These are phyloP conservation scores for Dipodomys stephensi DNA, from an alignment of 2,113 vertebrate genomes.

Conservation along the genomic window DNA sequence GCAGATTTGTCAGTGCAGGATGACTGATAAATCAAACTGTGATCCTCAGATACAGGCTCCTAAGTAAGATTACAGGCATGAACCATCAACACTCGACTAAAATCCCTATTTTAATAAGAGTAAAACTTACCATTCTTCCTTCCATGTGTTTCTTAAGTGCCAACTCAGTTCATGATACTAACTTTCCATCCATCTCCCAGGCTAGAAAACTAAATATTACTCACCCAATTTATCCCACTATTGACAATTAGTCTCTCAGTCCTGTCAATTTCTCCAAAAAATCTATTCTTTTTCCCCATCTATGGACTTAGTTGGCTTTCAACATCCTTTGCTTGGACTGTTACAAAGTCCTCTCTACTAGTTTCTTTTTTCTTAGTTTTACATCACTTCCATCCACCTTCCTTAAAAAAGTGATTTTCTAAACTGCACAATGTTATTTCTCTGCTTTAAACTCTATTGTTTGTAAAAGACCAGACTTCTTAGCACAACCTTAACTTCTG, in stretches of 20 bases:
- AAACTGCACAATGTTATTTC: neutral
- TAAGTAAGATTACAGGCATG: too few species aligned
- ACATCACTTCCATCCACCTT: neutral
- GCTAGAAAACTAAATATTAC: neutral
- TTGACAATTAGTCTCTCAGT: neutral
- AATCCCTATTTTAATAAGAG: too few species aligned
- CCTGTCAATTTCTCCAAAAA: neutral
- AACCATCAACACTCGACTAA: too few species aligned
- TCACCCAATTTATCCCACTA: too few species aligned
- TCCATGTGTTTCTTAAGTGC: neutral
- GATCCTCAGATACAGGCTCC: too few species aligned
- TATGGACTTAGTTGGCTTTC: neutral
- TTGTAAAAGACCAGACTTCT: neutral
- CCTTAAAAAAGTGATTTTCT: neutral
- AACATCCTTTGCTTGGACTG: neutral
- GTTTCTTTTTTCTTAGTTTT: neutral
- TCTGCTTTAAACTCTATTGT: neutral
- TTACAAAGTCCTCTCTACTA: neutral
- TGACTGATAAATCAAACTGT: too few species aligned
- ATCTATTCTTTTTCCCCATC: neutral
- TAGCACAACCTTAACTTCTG: neutral
- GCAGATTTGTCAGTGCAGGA: too few species aligned
- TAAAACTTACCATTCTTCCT: neutral
- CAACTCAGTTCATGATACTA: neutral
- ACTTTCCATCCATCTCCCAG: neutral